Evolutionary conservation across 2,113 vertebrate genomes (phyloP).

Genomic region (Paracyprichromis sp.): DNA sequence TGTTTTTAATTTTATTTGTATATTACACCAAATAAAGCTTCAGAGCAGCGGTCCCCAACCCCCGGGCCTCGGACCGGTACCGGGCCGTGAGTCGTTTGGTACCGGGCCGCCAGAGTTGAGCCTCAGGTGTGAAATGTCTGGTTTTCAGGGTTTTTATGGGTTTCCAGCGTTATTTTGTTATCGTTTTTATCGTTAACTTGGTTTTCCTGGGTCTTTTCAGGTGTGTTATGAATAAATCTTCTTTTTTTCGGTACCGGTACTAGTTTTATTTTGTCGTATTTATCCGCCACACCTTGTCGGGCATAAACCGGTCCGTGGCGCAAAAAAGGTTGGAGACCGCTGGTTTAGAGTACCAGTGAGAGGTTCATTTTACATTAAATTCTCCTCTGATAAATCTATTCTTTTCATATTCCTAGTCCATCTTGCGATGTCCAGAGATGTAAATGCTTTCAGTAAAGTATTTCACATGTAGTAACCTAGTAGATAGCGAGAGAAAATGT

Average conservation of each 20-base stretch:
- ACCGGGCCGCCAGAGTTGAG: not conserved
- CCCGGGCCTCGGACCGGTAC: fast-evolving
- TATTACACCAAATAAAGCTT: not conserved
- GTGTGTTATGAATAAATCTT: not conserved
- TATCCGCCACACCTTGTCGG: fast-evolving
- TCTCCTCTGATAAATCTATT: not conserved
- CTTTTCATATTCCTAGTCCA: not conserved
- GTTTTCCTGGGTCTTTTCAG: too few relatives aligned
- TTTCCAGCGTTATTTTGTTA: too few relatives aligned
- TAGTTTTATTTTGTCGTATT: not conserved
- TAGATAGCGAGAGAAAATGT: not conserved
- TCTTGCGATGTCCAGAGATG: not conserved
- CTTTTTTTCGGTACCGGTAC: fast-evolving
- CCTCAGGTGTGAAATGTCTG: fast-evolving
- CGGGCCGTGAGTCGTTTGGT: fast-evolving
- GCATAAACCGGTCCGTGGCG: fast-evolving
- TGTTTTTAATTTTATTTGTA: not conserved
- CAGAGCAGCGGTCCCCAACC: fast-evolving
- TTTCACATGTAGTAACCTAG: not conserved
- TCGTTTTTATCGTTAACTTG: fast-evolving
- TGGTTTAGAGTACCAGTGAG: fast-evolving
- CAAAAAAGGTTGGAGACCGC: fast-evolving
- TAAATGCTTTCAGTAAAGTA: too few relatives aligned
- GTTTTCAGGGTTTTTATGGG: too few relatives aligned
- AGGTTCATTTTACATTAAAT: not conserved